These are phyloP conservation scores for Hirudo medicinalis DNA, from an alignment of 1,140 invertebrate genomes.

Conservation along the genomic window DNA sequence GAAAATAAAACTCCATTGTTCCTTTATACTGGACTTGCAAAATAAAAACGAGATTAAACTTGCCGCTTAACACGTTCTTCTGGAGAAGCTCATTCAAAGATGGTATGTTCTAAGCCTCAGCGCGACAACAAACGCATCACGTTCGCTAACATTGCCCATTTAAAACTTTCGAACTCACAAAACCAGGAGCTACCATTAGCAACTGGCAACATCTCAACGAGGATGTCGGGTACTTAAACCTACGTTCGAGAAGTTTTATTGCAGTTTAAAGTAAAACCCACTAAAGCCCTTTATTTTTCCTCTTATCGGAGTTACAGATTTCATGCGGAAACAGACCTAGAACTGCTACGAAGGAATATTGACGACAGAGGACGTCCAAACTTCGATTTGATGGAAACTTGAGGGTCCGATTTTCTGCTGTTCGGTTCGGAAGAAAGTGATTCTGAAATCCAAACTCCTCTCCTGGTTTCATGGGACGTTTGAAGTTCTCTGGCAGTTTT, in stretches of 20 bases:
- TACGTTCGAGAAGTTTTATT: constrained; percentile 7
- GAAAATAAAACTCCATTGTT: neutral
- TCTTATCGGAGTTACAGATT: too few relatives aligned
- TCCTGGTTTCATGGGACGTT: neutral
- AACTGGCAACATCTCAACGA: neutral
- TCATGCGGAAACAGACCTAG: constrained; percentile 15
- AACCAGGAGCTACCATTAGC: neutral
- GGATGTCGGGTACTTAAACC: neutral
- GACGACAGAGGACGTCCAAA: constrained; percentile 14
- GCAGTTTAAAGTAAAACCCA: constrained; percentile 7
- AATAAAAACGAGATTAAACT: neutral
- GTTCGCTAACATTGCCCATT: neutral
- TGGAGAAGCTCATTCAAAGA: too few relatives aligned
- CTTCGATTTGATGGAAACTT: neutral
- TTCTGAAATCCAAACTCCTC: neutral
- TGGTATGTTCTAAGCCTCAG: too few relatives aligned
- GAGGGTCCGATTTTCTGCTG: neutral
- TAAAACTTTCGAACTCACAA: neutral
- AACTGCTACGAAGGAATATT: constrained; percentile 21
- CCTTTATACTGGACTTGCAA: neutral
- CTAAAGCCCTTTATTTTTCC: too few relatives aligned
- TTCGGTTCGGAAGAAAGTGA: too few relatives aligned
- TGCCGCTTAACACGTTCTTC: neutral
- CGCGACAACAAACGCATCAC: too few relatives aligned
- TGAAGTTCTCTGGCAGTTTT: constrained; percentile 4